These are phyloP conservation scores for Brachypodius melanocephalos DNA, from an alignment of 2,113 vertebrate species.

Conservation along the genomic window DNA sequence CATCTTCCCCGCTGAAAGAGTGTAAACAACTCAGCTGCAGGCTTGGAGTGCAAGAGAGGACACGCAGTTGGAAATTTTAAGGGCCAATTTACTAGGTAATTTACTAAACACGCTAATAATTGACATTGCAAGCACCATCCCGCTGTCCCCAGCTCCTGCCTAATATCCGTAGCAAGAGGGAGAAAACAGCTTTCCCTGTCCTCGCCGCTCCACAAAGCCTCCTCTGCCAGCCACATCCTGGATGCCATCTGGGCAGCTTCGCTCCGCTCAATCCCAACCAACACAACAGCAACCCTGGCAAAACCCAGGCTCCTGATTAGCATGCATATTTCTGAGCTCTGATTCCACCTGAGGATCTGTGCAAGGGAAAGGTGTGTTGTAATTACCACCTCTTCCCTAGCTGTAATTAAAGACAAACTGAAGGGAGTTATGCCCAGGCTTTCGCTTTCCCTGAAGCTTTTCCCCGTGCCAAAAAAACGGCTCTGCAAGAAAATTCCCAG, in stretches of 20 bases:
- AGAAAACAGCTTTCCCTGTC: background rate
- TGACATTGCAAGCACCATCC: slow-evolving; percentile 38
- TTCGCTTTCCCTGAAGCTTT: slow-evolving; percentile 50
- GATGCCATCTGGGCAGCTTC: background rate
- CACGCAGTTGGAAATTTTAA: slow-evolving; percentile 64
- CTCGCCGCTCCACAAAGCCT: background rate
- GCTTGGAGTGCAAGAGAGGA: slow-evolving; percentile 34
- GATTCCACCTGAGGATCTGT: slow-evolving; percentile 44
- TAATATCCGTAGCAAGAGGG: slow-evolving; percentile 17
- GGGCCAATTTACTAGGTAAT: slow-evolving; percentile 75
- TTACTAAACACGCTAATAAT: slow-evolving; percentile 70
- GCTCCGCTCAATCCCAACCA: background rate
- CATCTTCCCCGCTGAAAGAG: background rate
- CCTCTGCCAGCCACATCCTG: background rate
- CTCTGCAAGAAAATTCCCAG: slow-evolving; percentile 23
- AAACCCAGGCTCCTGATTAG: slow-evolving; percentile 34
- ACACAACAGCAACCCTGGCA: slow-evolving; percentile 8
- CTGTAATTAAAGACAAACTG: slow-evolving; percentile 72
- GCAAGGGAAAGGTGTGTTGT: slow-evolving; percentile 38
- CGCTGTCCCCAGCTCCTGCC: slow-evolving; percentile 26
- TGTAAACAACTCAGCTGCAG: slow-evolving; percentile 24
- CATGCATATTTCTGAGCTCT: slow-evolving; percentile 16
- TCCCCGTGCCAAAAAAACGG: slow-evolving; percentile 19
- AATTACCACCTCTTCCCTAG: slow-evolving; percentile 51
- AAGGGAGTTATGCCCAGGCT: slow-evolving; percentile 56